These are phyloP conservation scores for Drosophila incognita DNA, from an alignment of 2,888 invertebrate species.

Conservation along the genomic window DNA sequence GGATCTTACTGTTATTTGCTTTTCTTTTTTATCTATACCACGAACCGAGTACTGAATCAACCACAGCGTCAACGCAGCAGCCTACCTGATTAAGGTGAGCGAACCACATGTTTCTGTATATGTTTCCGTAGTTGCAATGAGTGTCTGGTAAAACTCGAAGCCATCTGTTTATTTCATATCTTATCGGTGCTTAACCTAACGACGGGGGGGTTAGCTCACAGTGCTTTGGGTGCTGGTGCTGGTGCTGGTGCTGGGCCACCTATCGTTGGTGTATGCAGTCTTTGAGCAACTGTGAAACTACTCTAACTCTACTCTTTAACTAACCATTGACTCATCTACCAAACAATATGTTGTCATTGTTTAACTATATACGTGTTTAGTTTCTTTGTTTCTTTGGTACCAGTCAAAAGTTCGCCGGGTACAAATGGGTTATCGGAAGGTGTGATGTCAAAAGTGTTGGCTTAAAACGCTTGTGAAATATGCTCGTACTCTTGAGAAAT, in stretches of 20 bases:
- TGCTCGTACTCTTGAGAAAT: neutral
- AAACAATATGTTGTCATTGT: constrained; percentile 16
- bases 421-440: constrained; percentile 9
- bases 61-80: constrained; percentile 1
- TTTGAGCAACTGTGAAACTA: neutral
- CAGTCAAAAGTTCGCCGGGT: constrained; percentile 6
- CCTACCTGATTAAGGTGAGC: constrained; percentile 5
- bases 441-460: constrained; percentile 6
- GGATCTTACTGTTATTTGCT: neutral
- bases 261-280: neutral
- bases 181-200: constrained; percentile 7
- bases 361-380: constrained; percentile 12
- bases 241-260: neutral
- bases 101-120: neutral
- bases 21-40: constrained; percentile 38
- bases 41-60: constrained; percentile 30
- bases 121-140: constrained; percentile 1
- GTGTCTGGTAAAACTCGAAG: neutral
- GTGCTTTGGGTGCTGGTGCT: neutral
- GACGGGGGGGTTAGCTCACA: neutral
- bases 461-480: constrained; percentile 17
- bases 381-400: neutral
- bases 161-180: constrained; percentile 1
- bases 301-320: neutral
- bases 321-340: constrained; percentile 6